Conservation (phyloP, 2,113 vertebrate genomes). For the Zapus hudsonius region DNA sequence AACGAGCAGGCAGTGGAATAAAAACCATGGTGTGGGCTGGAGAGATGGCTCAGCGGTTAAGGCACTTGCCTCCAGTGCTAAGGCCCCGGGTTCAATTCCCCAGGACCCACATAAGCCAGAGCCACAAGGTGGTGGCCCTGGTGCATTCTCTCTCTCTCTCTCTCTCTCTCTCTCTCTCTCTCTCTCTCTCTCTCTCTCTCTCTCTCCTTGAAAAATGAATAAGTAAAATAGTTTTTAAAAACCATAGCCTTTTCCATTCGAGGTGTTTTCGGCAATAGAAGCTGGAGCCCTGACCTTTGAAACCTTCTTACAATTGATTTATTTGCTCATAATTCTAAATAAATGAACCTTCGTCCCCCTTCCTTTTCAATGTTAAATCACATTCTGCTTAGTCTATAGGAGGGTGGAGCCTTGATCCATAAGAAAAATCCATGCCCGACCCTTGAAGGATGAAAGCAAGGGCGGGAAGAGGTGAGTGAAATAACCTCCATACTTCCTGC, state of each 20-base stretch:
- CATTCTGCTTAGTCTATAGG: not conserved
- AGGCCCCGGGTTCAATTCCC: no score
- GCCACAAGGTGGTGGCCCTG: no score
- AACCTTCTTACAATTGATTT: not conserved
- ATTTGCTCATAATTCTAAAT: not conserved
- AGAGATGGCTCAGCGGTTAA: no score
- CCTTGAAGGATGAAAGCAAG: not conserved
- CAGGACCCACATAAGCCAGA: no score
- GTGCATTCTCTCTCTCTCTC: no score
- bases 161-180: no score
- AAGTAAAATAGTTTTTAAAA: not conserved
- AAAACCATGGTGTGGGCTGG: not conserved
- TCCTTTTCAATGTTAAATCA: conserved; percentile 10
- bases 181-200: no score
- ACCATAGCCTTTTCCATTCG: not conserved
- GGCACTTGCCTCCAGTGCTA: no score
- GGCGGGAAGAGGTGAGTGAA: not conserved
- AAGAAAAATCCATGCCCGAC: not conserved
- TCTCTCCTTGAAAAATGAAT: no score
- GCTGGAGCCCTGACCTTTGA: not conserved
- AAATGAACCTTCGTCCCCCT: not conserved
- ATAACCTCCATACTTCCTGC: not conserved
- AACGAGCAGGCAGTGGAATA: not conserved
- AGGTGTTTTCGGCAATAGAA: not conserved
- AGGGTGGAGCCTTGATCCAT: not conserved